phyloP scores from a whole-genome alignment of 2,113 vertebrate genomes.

The Malurus alboscapulatus region DNA sequence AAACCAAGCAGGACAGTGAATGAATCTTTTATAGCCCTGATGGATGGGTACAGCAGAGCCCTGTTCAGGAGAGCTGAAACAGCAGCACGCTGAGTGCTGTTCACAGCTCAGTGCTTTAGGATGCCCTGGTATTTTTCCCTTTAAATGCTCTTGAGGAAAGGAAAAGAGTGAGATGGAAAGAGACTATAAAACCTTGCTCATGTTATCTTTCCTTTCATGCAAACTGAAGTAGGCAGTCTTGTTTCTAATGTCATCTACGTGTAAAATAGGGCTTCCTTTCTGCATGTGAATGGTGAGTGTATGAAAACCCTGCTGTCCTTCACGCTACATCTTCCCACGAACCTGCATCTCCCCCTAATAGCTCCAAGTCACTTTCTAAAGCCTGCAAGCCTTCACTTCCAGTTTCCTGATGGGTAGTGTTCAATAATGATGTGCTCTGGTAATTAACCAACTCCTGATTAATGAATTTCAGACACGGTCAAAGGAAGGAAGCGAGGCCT shows the following conservation, averaged over 20 bases:
- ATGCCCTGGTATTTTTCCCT: background rate
- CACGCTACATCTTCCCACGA: background rate
- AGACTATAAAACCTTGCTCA: background rate
- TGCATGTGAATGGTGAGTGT: background rate
- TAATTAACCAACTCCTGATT: background rate
- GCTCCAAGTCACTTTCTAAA: background rate
- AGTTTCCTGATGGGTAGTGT: background rate
- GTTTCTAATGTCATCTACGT: background rate
- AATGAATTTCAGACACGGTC: background rate
- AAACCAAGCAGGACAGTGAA: conserved; percentile 28
- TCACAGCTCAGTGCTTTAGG: conserved; percentile 16
- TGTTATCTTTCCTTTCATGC: background rate
- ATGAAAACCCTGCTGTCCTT: background rate
- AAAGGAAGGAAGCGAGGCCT: background rate
- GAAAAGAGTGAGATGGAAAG: background rate
- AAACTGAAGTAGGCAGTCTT: background rate
- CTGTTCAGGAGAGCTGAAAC: background rate
- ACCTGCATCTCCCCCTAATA: background rate
- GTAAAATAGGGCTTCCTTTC: background rate
- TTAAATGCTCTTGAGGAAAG: background rate
- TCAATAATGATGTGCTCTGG: rapidly evolving
- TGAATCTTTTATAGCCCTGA: conserved; percentile 55
- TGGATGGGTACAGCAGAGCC: conserved; percentile 2
- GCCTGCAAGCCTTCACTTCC: background rate
- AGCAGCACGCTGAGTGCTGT: background rate